Percentiles rank a stretch among this genome's conserved stretches.
Evolutionary conservation across 2,113 vertebrate genomes (phyloP).

Genomic region (Loxodonta africana): DNA sequence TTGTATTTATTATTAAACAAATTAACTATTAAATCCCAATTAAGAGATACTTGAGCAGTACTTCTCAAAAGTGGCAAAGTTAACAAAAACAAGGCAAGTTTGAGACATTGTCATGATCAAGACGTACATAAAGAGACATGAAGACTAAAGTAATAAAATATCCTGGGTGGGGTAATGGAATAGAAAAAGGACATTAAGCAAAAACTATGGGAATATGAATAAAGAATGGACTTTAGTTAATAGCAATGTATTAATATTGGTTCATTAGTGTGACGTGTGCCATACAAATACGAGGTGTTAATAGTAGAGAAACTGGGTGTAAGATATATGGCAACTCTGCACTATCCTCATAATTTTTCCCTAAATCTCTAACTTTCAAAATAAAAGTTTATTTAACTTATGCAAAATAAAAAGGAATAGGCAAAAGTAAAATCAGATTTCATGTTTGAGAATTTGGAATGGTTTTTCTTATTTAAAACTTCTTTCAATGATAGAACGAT

Average conservation of each 20-base stretch:
- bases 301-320: not conserved
- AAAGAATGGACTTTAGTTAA: too few species aligned
- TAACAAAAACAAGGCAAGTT: not conserved
- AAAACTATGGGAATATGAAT: too few species aligned
- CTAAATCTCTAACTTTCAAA: not conserved
- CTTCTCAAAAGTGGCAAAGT: too few species aligned
- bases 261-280: not conserved
- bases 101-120: too few species aligned
- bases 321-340: not conserved
- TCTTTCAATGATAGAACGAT: not conserved
- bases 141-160: not conserved
- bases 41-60: not conserved
- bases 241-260: too few species aligned
- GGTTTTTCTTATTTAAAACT: not conserved
- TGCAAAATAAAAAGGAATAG: not conserved
- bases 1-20: not conserved
- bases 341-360: not conserved
- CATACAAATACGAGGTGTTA: not conserved
- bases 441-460: not conserved
- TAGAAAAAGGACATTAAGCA: too few species aligned
- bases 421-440: not conserved
- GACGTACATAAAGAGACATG: too few species aligned
- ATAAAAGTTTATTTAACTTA: not conserved
- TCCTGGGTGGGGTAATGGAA: too few species aligned
- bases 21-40: not conserved